Percentiles rank a stretch among this genome's conserved stretches.
Evolutionary conservation across 1,140 invertebrate genomes (phyloP).

Genomic region (Babylonia areolata): DNA sequence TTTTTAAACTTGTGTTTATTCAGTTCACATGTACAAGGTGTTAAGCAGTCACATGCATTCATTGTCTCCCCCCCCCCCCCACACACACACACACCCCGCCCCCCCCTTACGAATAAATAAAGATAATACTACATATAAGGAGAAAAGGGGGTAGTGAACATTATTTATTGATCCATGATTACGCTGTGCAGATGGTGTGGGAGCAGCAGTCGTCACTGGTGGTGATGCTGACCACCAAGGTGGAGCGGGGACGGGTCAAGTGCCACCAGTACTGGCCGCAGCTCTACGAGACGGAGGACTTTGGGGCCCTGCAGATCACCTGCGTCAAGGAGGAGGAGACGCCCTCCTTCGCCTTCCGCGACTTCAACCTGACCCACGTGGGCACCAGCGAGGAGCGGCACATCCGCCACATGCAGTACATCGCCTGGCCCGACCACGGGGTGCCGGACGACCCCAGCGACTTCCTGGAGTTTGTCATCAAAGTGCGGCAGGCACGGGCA

Average conservation of each 20-base stretch:
- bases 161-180: too few relatives aligned
- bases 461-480: constrained; percentile 92
- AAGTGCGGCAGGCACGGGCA: constrained; percentile 81
- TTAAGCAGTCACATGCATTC: too few relatives aligned
- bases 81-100: too few relatives aligned
- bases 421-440: constrained; percentile 99
- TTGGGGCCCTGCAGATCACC: constrained; percentile 84
- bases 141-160: too few relatives aligned
- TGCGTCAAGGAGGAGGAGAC: constrained; percentile 88
- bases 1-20: too few relatives aligned
- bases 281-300: constrained; percentile 85
- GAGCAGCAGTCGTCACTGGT: constrained; percentile 84
- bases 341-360: constrained; percentile 90
- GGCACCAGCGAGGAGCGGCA: constrained; percentile 84
- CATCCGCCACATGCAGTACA: constrained; percentile 91
- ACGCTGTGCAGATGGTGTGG: constrained; percentile 89
- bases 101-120: too few relatives aligned
- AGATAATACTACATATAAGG: too few relatives aligned
- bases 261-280: constrained; percentile 99
- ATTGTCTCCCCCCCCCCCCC: too few relatives aligned
- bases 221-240: constrained; percentile 95
- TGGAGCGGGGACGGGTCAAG: constrained; percentile 94
- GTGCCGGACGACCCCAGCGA: constrained; percentile 93
- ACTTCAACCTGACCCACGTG: constrained; percentile 88
- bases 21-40: too few relatives aligned